Percentiles rank a stretch among this genome's conserved stretches.
Evolutionary conservation across 2,797 vertebrate species (phyloP).

Genomic region (Picus viridis): DNA sequence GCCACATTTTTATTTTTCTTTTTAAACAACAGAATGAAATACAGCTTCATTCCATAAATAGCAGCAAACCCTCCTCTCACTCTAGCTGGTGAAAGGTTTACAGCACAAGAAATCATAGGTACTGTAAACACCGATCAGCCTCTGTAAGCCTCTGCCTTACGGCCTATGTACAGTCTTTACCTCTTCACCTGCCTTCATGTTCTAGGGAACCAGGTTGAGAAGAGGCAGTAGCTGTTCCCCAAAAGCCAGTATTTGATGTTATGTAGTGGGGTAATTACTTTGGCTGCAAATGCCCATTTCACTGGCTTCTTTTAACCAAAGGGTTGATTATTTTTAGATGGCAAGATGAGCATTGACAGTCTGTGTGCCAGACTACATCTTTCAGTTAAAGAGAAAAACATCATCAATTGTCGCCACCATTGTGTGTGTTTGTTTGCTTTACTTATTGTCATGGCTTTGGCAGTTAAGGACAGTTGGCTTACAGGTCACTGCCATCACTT

Average conservation of each 20-base stretch:
- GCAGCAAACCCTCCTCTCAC: slow-evolving; percentile 76
- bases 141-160: slow-evolving; percentile 1
- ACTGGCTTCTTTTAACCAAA: not conserved
- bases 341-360: not conserved
- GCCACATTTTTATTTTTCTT: slow-evolving; percentile 70
- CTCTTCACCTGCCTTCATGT: not conserved
- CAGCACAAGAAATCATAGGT: slow-evolving; percentile 1
- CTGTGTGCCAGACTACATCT: not conserved
- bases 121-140: not conserved
- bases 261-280: not conserved
- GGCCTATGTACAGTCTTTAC: not conserved
- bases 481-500: not conserved
- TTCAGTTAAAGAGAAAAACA: slow-evolving; percentile 13
- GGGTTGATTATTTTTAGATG: not conserved
- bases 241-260: not conserved
- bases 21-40: slow-evolving; percentile 73
- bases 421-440: not conserved
- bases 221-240: not conserved
- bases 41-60: slow-evolving; percentile 80
- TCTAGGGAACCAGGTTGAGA: not conserved
- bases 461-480: slow-evolving; percentile 11
- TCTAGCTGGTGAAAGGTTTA: slow-evolving; percentile 6
- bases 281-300: not conserved
- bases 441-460: not conserved
- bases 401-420: not conserved